Evolutionary conservation across 2,113 vertebrate genomes (phyloP).

Genomic region (Leptodactylus fuscus): DNA sequence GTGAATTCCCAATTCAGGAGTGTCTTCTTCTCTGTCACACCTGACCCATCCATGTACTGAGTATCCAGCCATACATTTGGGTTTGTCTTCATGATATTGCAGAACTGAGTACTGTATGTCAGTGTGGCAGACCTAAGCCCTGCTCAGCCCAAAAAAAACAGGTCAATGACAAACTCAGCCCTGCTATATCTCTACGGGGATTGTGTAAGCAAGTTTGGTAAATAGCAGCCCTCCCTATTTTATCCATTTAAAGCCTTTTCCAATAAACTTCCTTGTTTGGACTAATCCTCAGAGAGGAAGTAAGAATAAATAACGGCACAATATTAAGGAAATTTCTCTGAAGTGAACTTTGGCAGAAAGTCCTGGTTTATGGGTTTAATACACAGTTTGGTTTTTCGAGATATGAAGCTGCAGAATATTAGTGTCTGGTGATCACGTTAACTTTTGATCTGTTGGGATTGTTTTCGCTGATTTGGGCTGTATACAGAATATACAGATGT

Average conservation of each 20-base stretch:
- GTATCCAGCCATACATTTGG: too few species aligned
- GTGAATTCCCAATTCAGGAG: too few species aligned
- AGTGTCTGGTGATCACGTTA: slow-evolving; percentile 13
- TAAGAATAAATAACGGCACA: not conserved
- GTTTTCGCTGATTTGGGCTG: not conserved
- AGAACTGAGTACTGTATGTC: not conserved
- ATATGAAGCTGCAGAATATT: slow-evolving; percentile 11
- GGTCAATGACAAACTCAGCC: not conserved
- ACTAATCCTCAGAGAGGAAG: not conserved
- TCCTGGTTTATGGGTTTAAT: slow-evolving; percentile 44
- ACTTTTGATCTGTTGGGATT: slow-evolving; percentile 25
- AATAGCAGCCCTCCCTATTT: not conserved
- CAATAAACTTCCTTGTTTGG: not conserved
- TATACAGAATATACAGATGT: slow-evolving; percentile 2
- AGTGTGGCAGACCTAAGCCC: too few species aligned
- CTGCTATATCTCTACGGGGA: not conserved
- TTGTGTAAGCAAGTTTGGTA: not conserved
- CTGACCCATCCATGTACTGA: too few species aligned
- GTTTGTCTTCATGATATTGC: not conserved
- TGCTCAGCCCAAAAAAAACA: not conserved
- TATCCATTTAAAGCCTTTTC: not conserved
- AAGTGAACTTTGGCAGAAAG: not conserved
- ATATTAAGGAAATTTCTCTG: slow-evolving; percentile 9
- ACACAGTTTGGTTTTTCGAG: not conserved
- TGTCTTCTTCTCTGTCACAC: too few species aligned